These are phyloP conservation scores for Siderastrea radians DNA, from an alignment of 92 coral and sea anemone species.

Conservation along the genomic window DNA sequence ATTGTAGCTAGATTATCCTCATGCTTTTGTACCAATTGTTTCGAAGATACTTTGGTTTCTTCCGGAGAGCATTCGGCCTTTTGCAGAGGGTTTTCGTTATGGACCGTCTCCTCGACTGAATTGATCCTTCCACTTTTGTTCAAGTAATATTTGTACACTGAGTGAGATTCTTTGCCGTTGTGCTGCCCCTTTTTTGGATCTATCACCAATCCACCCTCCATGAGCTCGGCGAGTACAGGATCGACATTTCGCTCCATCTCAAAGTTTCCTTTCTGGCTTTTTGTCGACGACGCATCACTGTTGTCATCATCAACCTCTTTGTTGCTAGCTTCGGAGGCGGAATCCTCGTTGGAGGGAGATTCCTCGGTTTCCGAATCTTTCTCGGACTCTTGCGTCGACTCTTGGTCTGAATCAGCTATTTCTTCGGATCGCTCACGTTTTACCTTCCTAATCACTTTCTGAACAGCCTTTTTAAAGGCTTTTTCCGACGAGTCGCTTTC, in stretches of 20 bases:
- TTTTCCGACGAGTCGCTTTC: slow-evolving; percentile 42
- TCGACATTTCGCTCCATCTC: slow-evolving; percentile 34
- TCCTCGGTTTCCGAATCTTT: slow-evolving; percentile 52
- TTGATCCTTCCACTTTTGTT: slow-evolving; percentile 4
- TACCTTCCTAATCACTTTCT: slow-evolving; percentile 45
- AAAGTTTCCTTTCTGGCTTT: slow-evolving; percentile 16
- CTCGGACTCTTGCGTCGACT: slow-evolving; percentile 3
- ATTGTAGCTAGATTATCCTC: slow-evolving; percentile 35
- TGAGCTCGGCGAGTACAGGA: slow-evolving; percentile 35
- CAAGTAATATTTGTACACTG: slow-evolving; percentile 49
- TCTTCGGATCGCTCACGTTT: slow-evolving; percentile 39
- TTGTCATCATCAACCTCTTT: slow-evolving; percentile 31
- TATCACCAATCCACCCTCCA: slow-evolving; percentile 14
- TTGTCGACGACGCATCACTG: slow-evolving; percentile 31
- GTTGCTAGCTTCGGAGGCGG: slow-evolving; percentile 34
- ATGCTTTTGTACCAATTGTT: background rate
- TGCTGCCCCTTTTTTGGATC: slow-evolving; percentile 5
- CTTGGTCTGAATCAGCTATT: slow-evolving; percentile 28
- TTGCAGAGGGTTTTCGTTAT: slow-evolving; percentile 25
- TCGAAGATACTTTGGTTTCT: slow-evolving; percentile 7
- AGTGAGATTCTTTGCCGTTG: background rate
- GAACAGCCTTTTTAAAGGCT: slow-evolving; percentile 30
- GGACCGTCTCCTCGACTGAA: slow-evolving; percentile 1
- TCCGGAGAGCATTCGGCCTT: slow-evolving; percentile 28
- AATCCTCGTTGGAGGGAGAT: slow-evolving; percentile 40